Evolutionary conservation across 2,797 vertebrate genomes (phyloP).

Genomic region (Prunella strophiata): DNA sequence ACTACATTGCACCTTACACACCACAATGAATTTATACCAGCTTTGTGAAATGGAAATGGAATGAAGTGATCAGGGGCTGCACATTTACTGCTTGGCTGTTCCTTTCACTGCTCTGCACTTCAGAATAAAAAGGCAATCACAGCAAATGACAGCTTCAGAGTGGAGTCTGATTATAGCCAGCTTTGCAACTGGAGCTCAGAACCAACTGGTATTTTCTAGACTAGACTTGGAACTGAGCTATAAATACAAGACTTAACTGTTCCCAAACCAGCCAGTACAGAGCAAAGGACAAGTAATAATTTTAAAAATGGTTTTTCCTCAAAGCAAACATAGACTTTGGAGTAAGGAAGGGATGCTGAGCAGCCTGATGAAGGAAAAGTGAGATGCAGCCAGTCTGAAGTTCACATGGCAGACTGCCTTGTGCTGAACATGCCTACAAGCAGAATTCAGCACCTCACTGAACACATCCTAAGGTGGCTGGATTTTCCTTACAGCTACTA

Average conservation of each 20-base stretch:
- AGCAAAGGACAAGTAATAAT: not conserved
- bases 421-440: not conserved
- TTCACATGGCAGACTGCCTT: not conserved
- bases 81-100: not conserved
- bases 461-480: not conserved
- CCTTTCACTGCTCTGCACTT: not conserved
- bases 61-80: not conserved
- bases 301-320: not conserved
- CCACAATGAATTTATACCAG: not conserved
- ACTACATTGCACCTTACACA: not conserved
- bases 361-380: not conserved
- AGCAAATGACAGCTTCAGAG: not conserved
- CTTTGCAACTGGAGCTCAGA: not conserved
- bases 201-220: not conserved
- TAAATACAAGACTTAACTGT: not conserved
- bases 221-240: not conserved
- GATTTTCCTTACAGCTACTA: not conserved
- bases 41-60: not conserved
- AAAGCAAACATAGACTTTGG: not conserved
- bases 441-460: not conserved
- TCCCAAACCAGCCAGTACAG: not conserved
- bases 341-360: not conserved
- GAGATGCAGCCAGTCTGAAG: not conserved
- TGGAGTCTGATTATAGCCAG: not conserved
- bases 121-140: not conserved